Conservation (phyloP, 1,140 invertebrate genomes). For the Mycetomoellerius zeteki region DNA sequence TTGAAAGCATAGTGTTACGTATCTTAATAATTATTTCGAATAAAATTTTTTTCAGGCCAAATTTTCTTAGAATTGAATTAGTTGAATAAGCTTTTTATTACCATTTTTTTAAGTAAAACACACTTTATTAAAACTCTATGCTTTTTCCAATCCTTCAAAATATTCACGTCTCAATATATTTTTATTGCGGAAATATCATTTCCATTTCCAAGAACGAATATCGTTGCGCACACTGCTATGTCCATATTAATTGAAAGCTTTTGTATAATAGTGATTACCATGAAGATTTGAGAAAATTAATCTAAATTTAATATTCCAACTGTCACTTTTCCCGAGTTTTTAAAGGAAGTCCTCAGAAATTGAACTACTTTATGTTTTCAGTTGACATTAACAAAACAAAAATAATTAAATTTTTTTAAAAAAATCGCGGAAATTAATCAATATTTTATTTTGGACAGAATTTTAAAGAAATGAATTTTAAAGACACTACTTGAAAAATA, state of each 20-base stretch:
- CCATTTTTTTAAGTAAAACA: neutral
- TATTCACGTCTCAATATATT: neutral
- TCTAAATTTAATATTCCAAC: too few species aligned
- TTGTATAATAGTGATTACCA: too few species aligned
- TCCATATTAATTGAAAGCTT: too few species aligned
- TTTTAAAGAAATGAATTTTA: neutral
- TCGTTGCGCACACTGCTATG: neutral
- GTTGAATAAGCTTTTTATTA: neutral
- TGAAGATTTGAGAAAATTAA: too few species aligned
- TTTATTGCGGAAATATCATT: slow-evolving; percentile 26
- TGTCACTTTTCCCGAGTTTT: too few species aligned
- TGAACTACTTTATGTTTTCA: neutral
- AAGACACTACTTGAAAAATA: neutral
- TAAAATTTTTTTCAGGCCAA: neutral
- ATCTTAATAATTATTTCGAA: neutral
- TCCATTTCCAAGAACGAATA: neutral
- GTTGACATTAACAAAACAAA: neutral
- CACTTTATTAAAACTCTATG: neutral
- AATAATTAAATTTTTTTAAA: neutral
- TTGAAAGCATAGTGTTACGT: neutral
- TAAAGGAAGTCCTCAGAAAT: neutral
- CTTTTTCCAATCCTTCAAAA: neutral
- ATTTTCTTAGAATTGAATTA: neutral
- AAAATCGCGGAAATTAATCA: neutral
- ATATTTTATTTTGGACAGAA: neutral